Base-by-base conservation (phyloP, 2,888 invertebrate species). In the Hydriomena furcata region DNA sequence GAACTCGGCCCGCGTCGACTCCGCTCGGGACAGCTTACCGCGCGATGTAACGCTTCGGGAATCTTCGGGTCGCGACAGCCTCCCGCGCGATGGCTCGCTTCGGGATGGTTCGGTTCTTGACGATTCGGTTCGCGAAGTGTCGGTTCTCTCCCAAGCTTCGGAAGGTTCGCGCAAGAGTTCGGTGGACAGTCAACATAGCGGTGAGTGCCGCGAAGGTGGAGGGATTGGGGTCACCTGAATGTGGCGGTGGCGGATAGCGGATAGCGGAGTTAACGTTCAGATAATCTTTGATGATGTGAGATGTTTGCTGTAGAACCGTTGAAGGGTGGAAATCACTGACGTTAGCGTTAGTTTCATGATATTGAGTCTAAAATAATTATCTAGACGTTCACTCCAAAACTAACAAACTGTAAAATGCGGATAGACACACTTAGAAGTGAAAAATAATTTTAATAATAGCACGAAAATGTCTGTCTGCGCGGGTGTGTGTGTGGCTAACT, bases 1-100 rank as follows among this genome's bases (percentile, higher is more conserved):
- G 12, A 32, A 12, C 42, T 31, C 89, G 89, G 61, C 82, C 91
- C 60, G 81, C 35, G 51, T 52, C 11, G 12, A 2, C n/a, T 20
- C 28, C 21, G 40, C 1, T 30, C 40, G 40, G 12, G 42, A 34
- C 21, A 41, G 24, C 12, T 17, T 30, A 8, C 21, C 41, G 41
- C n/a, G 17, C 17, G 41, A 41, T 5, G 24, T 12, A 8, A 4
- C 38, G 21, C 30, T 5, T 7, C 40, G 40, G 1, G 21, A 40
- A n/a, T n/a, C n/a, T n/a, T n/a, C 24, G 10, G 35, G 34, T 17
- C 32, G 38, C 25, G 36, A 28, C 20, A 8, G 5, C 17, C 37
- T 24, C 8, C 23, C 41, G 41, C n/a, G 41, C n/a, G 41, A 31
- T 5, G 12, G 7, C 2, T 30, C 40, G 21, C 30, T 7, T n/a